A percentile compares a stretch with the other conserved stretches of the same genome.
These are phyloP conservation scores for Falco naumanni DNA, from an alignment of 2,797 vertebrate species.

Conservation along the genomic window DNA sequence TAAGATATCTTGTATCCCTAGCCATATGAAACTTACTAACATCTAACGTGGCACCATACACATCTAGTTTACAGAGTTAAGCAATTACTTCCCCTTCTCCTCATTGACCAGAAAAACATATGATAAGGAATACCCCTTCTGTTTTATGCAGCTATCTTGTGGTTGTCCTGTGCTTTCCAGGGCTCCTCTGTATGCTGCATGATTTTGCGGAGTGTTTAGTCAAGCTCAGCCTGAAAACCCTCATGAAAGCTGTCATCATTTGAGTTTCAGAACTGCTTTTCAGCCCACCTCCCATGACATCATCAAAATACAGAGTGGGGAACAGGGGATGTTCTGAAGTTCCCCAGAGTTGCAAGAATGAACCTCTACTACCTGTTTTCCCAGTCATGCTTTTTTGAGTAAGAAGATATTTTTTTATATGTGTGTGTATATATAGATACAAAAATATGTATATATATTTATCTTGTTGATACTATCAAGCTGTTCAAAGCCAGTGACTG, in stretches of 20 bases:
- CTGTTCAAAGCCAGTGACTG: not conserved
- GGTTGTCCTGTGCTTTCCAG: not conserved
- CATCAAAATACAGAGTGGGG: not conserved
- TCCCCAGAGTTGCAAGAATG: not conserved
- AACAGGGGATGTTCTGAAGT: not conserved
- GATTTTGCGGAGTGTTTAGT: not conserved
- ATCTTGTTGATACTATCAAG: not conserved
- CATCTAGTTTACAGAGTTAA: not conserved
- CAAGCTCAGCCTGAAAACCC: not conserved
- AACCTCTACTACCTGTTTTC: not conserved
- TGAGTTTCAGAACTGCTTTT: not conserved
- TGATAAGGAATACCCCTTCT: not conserved
- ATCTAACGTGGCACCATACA: not conserved
- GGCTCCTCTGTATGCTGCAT: not conserved
- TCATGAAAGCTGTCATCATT: not conserved
- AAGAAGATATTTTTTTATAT: not conserved
- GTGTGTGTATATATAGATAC: too few species aligned
- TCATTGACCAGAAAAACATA: not conserved
- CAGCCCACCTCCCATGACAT: not conserved
- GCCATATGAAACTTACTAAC: not conserved
- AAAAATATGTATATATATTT: not conserved
- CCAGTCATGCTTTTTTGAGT: not conserved
- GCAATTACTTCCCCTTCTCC: not conserved
- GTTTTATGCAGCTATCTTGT: not conserved
- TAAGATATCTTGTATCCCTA: not conserved